phyloP scores from a whole-genome alignment of 2,888 invertebrate genomes.

The Muscina levida region DNA sequence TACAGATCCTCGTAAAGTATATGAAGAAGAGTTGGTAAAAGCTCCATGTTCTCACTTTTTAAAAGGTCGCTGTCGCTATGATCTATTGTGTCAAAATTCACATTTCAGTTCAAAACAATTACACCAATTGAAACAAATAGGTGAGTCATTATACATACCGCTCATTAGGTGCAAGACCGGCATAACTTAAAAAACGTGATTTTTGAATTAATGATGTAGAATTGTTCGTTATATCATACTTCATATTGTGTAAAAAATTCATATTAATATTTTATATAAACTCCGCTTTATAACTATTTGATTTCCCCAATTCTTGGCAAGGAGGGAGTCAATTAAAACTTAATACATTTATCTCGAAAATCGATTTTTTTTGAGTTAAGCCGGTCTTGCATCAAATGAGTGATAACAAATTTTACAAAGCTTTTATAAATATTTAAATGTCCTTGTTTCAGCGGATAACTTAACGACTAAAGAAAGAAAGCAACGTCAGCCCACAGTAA shows the following conservation, averaged over 20 bases:
- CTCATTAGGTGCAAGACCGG: too few species aligned
- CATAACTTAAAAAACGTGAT: too few species aligned
- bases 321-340: too few species aligned
- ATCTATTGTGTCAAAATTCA: constrained; percentile 74
- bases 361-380: too few species aligned
- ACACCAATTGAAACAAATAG: constrained; percentile 70
- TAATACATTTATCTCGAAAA: too few species aligned
- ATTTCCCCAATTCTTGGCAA: too few species aligned
- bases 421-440: not conserved
- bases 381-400: too few species aligned
- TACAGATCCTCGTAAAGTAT: constrained; percentile 70
- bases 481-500: constrained; percentile 14
- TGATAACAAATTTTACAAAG: not conserved
- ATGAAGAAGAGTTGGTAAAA: constrained; percentile 70
- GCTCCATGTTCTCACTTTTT: constrained; percentile 72
- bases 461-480: constrained; percentile 33
- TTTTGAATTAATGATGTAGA: too few species aligned
- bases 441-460: constrained; percentile 19
- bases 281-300: too few species aligned
- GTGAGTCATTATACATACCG: constrained; percentile 60
- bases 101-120: constrained; percentile 74
- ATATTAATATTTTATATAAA: too few species aligned
- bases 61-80: constrained; percentile 74
- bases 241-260: too few species aligned
- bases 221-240: too few species aligned